phyloP scores from a whole-genome alignment of 2,113 vertebrate genomes.

The Calyptomena viridis region DNA sequence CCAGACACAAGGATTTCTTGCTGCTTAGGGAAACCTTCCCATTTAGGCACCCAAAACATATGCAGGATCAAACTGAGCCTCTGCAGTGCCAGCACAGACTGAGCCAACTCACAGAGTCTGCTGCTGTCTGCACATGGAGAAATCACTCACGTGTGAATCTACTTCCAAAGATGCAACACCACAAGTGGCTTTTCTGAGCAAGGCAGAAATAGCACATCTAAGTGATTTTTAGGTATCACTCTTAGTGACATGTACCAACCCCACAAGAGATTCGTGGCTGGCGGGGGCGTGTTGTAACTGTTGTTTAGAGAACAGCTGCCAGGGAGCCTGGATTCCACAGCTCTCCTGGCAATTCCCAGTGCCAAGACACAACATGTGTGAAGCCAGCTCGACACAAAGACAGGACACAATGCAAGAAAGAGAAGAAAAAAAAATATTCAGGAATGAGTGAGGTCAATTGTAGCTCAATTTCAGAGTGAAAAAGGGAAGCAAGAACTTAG shows the following conservation, averaged over 20 bases:
- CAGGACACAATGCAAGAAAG: not conserved
- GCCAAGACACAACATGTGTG: fast-evolving
- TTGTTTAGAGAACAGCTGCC: not conserved
- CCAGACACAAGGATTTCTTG: not conserved
- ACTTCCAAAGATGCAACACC: not conserved
- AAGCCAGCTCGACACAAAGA: not conserved
- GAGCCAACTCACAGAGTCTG: fast-evolving
- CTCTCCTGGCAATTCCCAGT: not conserved
- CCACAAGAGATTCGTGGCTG: fast-evolving
- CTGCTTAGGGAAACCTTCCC: not conserved
- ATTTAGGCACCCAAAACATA: not conserved
- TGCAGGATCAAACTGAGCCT: not conserved
- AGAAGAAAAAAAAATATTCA: not conserved
- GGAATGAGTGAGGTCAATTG: not conserved
- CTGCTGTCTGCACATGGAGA: not conserved
- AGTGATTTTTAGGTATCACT: not conserved
- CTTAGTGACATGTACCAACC: not conserved
- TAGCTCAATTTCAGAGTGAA: not conserved
- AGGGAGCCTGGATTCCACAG: not conserved
- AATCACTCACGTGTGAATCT: fast-evolving
- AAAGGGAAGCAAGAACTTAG: not conserved
- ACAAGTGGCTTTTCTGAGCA: not conserved
- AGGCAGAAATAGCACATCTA: not conserved
- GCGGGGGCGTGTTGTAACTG: not conserved
- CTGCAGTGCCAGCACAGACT: not conserved